A percentile compares a stretch with the other conserved stretches of the same genome.
phyloP scores from a whole-genome alignment of 2,113 vertebrate species.

The Camelus bactrianus region DNA sequence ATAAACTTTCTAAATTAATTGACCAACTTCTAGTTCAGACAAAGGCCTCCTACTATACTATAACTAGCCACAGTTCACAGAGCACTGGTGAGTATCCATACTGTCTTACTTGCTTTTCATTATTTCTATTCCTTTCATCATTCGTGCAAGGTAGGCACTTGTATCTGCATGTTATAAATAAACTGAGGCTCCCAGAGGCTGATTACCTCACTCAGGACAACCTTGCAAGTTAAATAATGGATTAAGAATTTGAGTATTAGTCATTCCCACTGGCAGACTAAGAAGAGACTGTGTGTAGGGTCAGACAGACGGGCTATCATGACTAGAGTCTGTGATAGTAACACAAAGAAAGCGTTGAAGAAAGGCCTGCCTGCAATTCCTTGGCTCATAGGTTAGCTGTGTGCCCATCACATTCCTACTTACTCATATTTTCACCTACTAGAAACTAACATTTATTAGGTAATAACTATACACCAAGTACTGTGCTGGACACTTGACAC shows the following conservation, averaged over 20 bases:
- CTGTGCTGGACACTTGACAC: not conserved
- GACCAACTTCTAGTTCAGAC: not conserved
- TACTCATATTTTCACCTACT: not conserved
- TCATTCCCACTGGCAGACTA: not conserved
- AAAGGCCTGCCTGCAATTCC: not conserved
- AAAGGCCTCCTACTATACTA: not conserved
- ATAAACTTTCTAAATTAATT: not conserved
- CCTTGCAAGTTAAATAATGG: not conserved
- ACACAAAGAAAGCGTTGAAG: not conserved
- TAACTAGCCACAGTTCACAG: not conserved
- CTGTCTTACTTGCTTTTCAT: not conserved
- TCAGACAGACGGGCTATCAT: not conserved
- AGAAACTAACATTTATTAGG: not conserved
- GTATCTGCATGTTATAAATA: not conserved
- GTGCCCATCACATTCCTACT: not conserved
- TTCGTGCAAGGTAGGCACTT: not conserved
- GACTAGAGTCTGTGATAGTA: not conserved
- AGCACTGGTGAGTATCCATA: not conserved
- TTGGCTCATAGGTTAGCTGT: not conserved
- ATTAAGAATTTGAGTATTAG: not conserved
- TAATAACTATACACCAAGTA: not conserved
- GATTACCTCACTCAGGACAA: conserved; percentile 13
- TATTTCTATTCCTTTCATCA: conserved; percentile 10
- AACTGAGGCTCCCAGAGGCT: not conserved
- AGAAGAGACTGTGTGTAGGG: not conserved